Evolutionary conservation across 2,113 vertebrate genomes (phyloP), one percentile per base, ranked within the genome.

Genomic region (Ictidomys tridecemlineatus): DNA sequence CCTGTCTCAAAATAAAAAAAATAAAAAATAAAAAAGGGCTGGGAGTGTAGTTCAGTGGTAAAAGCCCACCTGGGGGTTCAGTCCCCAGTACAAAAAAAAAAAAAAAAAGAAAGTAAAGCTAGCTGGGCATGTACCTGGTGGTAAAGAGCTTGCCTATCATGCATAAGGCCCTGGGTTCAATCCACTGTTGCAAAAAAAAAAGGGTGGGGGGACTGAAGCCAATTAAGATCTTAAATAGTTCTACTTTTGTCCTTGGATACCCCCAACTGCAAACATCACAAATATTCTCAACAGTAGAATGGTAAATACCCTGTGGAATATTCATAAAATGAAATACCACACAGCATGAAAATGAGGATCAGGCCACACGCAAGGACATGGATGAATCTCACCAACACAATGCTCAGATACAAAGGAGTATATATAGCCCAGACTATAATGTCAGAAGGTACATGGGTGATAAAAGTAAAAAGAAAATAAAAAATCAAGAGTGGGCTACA

Each of bases 381-480:
- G 58, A 74, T 37, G n/a, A 73, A 67, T 53, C 58, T 51, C 5
- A 1, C 39, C 89, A 67, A 90, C 34, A 26, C 32, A 45, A 72
- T 32, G 61, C 78, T 32, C 6, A 85, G 32, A 85, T 26, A 76
- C 4, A 83, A 83, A 94, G 76, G 32, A 51, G 45, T 11, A 70
- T n/a, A 63, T 7, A 10, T 9, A 83, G 37, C 42, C 45, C 18
- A 61, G 70, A 92, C 42, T 53, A 20, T 45, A 65, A 70, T 22
- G 30, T 88, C 63, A 24, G 72, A 26, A 96, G 8, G 58, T 53
- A 56, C 2, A 12, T 4, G 13, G 26, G 10, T 65, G 37, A 76
- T 20, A 82, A 61, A 89, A 89, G 28, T 32, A 94, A 67, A 76
- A 70, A 37, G 53, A 91, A 91, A 83, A 32, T 28, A 67, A 76